A percentile compares a stretch with the other conserved stretches of the same genome.
phyloP scores from a whole-genome alignment of 2,797 vertebrate species.

The Mormyrus proboscirostris region DNA sequence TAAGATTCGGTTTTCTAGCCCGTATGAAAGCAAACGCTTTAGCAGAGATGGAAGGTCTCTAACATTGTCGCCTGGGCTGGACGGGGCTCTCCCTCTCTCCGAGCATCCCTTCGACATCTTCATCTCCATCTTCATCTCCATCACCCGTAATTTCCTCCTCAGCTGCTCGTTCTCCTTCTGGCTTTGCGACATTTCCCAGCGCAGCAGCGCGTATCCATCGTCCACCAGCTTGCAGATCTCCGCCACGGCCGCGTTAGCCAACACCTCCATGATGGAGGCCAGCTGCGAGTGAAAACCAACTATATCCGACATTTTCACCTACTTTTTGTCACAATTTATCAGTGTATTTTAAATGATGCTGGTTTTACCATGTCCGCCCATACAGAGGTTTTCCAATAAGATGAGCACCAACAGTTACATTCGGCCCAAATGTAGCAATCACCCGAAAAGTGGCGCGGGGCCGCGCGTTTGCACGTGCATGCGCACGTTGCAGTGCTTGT shows the following conservation, averaged over 20 bases:
- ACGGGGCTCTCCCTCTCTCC: neutral
- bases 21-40: neutral
- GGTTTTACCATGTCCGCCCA: neutral
- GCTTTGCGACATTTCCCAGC: constrained; percentile 23
- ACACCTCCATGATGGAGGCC: constrained; percentile 30
- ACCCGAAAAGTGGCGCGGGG: neutral
- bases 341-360: neutral
- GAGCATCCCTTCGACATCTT: neutral
- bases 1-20: neutral
- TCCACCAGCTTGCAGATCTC: constrained; percentile 31
- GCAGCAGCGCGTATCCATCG: constrained; percentile 23
- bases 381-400: neutral
- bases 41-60: neutral
- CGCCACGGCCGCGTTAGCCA: constrained; percentile 27
- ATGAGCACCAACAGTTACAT: neutral
- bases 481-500: neutral
- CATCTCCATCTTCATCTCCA: constrained; percentile 17
- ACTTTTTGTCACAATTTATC: neutral
- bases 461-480: neutral
- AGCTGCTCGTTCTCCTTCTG: constrained; percentile 28
- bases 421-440: neutral
- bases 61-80: neutral
- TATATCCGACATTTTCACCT: constrained; percentile 13
- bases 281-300: constrained; percentile 25
- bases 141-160: constrained; percentile 18